Evolutionary conservation across 2,888 invertebrate genomes (phyloP).

Genomic region (Acrobasis consociella): DNA sequence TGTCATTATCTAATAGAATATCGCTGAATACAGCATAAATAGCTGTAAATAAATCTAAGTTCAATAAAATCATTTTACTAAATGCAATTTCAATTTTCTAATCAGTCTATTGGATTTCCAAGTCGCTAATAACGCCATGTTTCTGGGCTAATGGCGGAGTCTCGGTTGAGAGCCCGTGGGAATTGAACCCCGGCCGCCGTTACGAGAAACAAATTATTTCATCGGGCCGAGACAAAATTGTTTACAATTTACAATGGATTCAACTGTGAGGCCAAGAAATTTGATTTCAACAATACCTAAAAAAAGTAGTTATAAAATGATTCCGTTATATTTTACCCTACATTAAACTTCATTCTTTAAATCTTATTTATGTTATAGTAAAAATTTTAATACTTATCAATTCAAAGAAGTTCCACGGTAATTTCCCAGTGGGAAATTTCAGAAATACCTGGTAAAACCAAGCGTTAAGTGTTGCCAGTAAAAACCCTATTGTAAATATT

Average conservation of each 20-base stretch:
- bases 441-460: too few species aligned
- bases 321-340: too few species aligned
- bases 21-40: too few species aligned
- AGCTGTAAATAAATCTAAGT: too few species aligned
- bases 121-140: conserved; percentile 22
- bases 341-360: too few species aligned
- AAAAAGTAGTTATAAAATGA: background rate
- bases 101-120: conserved; percentile 20
- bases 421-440: too few species aligned
- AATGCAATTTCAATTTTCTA: conserved; percentile 11
- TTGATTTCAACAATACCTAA: background rate
- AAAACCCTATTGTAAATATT: too few species aligned
- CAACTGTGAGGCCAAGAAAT: background rate
- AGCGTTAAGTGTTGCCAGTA: too few species aligned
- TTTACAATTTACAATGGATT: conserved; percentile 20
- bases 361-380: too few species aligned
- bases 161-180: conserved; percentile 41
- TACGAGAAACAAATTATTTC: conserved; percentile 45
- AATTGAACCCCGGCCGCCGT: conserved; percentile 37
- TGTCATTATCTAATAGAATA: too few species aligned
- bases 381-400: too few species aligned
- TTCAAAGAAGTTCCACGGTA: too few species aligned
- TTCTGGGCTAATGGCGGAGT: conserved; percentile 32
- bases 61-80: background rate
- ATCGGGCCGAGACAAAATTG: conserved; percentile 19